phyloP scores from a whole-genome alignment of 2,797 vertebrate species.

The Antrozous pallidus region DNA sequence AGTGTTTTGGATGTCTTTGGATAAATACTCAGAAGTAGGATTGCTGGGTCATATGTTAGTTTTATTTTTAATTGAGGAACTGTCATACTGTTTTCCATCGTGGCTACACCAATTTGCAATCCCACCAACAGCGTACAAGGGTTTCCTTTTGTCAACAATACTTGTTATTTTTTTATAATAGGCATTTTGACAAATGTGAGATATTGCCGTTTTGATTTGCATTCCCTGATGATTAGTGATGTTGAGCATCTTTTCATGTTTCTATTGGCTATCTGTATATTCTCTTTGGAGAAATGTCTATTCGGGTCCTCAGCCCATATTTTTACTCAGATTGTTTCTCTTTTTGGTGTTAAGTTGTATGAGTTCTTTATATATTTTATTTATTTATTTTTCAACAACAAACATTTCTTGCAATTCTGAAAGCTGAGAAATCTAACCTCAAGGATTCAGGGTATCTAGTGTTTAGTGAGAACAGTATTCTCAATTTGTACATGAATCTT shows the following conservation, averaged over 20 bases:
- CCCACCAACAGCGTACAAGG: background rate
- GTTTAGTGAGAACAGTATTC: too few relatives aligned
- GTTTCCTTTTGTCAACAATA: background rate
- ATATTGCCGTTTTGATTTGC: background rate
- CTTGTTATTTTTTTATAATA: background rate
- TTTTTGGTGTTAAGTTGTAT: background rate
- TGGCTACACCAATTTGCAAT: background rate
- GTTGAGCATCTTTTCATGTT: background rate
- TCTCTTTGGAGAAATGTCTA: background rate
- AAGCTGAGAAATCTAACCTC: too few relatives aligned
- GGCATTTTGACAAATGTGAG: background rate
- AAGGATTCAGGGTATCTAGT: too few relatives aligned
- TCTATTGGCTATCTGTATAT: background rate
- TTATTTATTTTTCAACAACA: too few relatives aligned
- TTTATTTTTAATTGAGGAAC: background rate
- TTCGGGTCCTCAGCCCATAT: background rate
- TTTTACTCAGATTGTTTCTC: background rate
- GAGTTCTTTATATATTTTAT: background rate
- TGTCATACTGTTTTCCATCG: background rate
- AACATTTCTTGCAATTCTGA: too few relatives aligned
- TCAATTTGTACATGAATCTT: too few relatives aligned
- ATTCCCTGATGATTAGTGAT: background rate
- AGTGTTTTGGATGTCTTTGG: background rate
- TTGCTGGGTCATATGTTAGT: background rate
- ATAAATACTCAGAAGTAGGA: background rate